Evolutionary conservation across 1,140 invertebrate genomes (phyloP), one percentile per base, ranked within the genome.

Genomic region (Caenorhabditis briggsae): DNA sequence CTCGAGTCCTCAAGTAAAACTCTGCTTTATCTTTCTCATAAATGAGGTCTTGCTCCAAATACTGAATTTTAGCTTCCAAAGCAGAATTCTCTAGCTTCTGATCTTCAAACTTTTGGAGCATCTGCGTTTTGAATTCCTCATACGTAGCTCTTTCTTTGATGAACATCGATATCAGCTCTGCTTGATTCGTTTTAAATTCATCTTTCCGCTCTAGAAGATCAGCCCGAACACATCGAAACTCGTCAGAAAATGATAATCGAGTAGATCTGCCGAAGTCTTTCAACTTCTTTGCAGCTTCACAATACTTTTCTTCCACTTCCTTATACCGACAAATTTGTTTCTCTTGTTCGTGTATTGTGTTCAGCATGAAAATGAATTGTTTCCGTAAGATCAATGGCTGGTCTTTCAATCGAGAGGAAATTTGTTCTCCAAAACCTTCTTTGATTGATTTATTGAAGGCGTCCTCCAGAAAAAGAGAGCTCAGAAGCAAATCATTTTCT

Each of bases 11-110:
- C 9, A 78, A 12, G 14, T 20, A 78, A 20, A 20, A 78, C 12
- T 78, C 70, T 46, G 70, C 70, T n/a, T 46, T 14, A 20, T 78
- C 20, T 23, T 78, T 78, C 46, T 78, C 70, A 23, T 78, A 78
- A 2, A 12, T 53, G 6, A 11, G 46, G 2, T 78, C 70, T 50
- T 78, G 46, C n/a, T 78, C 25, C 5, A 78, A 14, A 33, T 50
- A 53, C n/a, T 78, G 33, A 50, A 53, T n/a, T 50, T 78, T 78
- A 5, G 70, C 70, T 41, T 20, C 7, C n/a, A 78, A 50, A 20
- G 20, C 18, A 12, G 9, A 11, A 5, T 50, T 11, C 46, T 78
- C 70, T 6, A 78, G n/a, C 9, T 53, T 20, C 8, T 50, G 70
- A 78, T 78, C 70, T 53, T 78, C 70, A 23, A 3, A 9, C n/a